Percentiles rank a stretch among this genome's conserved stretches.
phyloP scores from a whole-genome alignment of 2,113 vertebrate species.

The Prietella phreatophila region DNA sequence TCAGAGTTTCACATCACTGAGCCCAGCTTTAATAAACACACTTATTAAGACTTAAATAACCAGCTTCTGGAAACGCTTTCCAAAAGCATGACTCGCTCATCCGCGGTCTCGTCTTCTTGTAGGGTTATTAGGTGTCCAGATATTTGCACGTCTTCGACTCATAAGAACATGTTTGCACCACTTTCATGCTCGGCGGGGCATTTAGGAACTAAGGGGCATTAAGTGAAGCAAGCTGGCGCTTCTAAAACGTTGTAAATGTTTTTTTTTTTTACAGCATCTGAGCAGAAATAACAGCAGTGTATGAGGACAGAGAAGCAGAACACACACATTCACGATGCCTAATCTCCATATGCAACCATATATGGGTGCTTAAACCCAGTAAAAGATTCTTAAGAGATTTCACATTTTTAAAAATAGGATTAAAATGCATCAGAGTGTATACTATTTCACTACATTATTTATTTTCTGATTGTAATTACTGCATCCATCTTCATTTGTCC shows the following conservation, averaged over 20 bases:
- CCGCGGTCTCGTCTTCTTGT: not conserved
- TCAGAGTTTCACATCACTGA: constrained; percentile 1
- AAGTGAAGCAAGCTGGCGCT: not conserved
- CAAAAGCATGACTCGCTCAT: not conserved
- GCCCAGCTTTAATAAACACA: not conserved
- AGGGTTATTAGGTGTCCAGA: not conserved
- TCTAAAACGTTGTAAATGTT: not conserved
- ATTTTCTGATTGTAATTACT: not conserved
- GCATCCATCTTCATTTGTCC: not conserved
- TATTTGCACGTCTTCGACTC: not conserved
- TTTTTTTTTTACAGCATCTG: not conserved
- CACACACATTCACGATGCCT: not conserved
- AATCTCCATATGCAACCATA: not conserved
- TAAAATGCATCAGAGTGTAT: too few species aligned
- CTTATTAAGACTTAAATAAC: not conserved
- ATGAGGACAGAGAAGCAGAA: not conserved
- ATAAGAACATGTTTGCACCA: not conserved
- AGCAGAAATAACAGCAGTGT: not conserved
- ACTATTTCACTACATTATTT: not conserved
- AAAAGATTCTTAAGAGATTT: too few species aligned
- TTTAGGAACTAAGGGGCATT: not conserved
- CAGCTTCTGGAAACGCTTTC: not conserved
- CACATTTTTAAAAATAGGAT: too few species aligned
- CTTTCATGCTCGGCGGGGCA: not conserved
- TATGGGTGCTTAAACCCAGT: too few species aligned